phyloP scores from a whole-genome alignment of 2,888 invertebrate species.

The Neoascia interrupta region DNA sequence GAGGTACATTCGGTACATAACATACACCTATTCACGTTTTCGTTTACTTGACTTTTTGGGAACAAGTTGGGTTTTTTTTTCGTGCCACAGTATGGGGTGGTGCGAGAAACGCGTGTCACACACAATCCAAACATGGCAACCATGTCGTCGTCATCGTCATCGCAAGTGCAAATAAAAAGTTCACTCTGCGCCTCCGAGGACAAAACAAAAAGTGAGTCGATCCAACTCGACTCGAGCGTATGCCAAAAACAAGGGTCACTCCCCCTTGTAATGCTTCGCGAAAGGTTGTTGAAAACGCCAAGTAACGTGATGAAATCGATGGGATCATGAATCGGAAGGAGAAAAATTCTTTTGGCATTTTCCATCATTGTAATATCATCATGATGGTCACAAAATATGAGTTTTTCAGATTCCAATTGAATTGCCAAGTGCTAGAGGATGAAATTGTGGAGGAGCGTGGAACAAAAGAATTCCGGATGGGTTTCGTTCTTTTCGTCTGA shows the following conservation, averaged over 20 bases:
- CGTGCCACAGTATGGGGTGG: conserved; percentile 50
- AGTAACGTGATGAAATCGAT: conserved; percentile 29
- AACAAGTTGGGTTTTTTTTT: conserved; percentile 11
- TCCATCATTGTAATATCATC: conserved; percentile 38
- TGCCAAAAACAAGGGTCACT: conserved; percentile 53
- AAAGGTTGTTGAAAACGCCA: conserved; percentile 12
- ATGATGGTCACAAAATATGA: conserved; percentile 34
- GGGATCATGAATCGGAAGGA: no score
- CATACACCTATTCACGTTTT: conserved; percentile 20
- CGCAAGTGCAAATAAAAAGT: no score
- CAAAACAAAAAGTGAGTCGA: conserved; percentile 11
- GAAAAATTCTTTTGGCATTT: conserved; percentile 26
- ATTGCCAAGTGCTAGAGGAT: conserved; percentile 8
- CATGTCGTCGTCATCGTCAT: no score
- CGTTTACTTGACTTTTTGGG: conserved; percentile 13
- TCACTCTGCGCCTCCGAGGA: no score
- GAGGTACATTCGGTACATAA: not conserved
- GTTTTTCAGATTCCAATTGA: conserved; percentile 9
- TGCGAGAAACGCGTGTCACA: conserved; percentile 62
- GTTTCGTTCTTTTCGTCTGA: conserved; percentile 39
- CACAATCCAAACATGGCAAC: conserved; percentile 57
- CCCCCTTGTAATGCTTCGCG: not conserved
- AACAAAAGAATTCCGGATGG: not conserved
- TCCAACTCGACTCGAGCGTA: conserved; percentile 23
- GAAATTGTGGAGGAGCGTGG: not conserved